phyloP scores from a whole-genome alignment of 2,113 vertebrate species.

The Falco punctatus region DNA sequence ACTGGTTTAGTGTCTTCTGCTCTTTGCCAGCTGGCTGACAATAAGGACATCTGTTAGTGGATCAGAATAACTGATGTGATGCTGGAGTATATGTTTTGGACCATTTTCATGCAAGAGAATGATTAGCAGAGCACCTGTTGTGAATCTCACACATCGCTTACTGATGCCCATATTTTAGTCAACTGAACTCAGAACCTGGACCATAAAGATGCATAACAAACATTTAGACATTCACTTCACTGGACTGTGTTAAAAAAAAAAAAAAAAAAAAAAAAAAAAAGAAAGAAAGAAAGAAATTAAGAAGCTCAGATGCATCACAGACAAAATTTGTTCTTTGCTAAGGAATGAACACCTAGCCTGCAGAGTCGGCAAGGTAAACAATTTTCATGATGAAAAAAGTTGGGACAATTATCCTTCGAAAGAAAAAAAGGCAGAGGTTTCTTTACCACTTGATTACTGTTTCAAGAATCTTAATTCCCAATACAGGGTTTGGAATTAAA shows the following conservation, averaged over 20 bases:
- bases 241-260: not conserved
- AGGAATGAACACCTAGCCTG: not conserved
- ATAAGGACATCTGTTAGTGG: not conserved
- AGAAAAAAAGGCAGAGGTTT: not conserved
- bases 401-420: not conserved
- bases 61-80: not conserved
- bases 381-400: not conserved
- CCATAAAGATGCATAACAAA: not conserved
- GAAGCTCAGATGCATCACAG: not conserved
- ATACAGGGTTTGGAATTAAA: not conserved
- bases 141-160: not conserved
- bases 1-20: not conserved
- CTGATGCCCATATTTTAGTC: not conserved
- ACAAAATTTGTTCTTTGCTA: not conserved
- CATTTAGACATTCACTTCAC: not conserved
- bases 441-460: accelerated
- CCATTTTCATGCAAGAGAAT: not conserved
- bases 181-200: not conserved
- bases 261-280: not conserved
- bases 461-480: not conserved
- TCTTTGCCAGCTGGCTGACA: not conserved
- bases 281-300: not conserved
- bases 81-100: not conserved
- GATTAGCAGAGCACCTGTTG: not conserved
- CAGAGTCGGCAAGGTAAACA: not conserved